Evolutionary conservation across 2,797 vertebrate genomes (phyloP).

Genomic region (Hipposideros larvatus): DNA sequence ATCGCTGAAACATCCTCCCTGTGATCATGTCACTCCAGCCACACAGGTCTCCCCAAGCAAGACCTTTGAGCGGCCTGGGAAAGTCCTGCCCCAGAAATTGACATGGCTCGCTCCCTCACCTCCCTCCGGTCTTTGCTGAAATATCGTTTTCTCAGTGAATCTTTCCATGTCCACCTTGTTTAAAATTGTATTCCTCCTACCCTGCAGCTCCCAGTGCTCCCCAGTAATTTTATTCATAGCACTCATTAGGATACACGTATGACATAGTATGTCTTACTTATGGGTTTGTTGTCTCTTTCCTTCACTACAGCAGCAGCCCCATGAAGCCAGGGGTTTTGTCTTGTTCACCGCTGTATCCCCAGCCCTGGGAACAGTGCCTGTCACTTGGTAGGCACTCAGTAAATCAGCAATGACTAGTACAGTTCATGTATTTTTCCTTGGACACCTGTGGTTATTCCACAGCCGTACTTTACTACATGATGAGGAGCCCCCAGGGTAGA

Average conservation of each 20-base stretch:
- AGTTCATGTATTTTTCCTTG: background rate
- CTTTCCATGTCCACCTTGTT: background rate
- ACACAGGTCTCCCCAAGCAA: background rate
- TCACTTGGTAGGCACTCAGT: background rate
- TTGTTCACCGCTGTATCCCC: background rate
- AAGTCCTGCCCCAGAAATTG: background rate
- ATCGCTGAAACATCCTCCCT: background rate
- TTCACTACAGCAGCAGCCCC: background rate
- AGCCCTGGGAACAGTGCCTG: background rate
- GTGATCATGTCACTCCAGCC: background rate
- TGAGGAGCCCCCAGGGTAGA: background rate
- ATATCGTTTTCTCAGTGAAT: background rate
- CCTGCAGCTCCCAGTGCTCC: accelerated
- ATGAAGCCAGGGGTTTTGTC: background rate
- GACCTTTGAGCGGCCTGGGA: background rate
- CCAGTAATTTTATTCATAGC: background rate
- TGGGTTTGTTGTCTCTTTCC: background rate
- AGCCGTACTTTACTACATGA: background rate
- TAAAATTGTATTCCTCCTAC: background rate
- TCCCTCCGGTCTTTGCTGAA: background rate
- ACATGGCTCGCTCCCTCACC: background rate
- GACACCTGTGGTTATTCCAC: background rate
- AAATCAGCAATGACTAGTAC: background rate
- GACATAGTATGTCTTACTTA: background rate
- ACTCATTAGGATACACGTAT: background rate